Percentiles rank a stretch among this genome's conserved stretches.
Evolutionary conservation across 2,888 invertebrate genomes (phyloP).

Genomic region (Pterobdella sp.): DNA sequence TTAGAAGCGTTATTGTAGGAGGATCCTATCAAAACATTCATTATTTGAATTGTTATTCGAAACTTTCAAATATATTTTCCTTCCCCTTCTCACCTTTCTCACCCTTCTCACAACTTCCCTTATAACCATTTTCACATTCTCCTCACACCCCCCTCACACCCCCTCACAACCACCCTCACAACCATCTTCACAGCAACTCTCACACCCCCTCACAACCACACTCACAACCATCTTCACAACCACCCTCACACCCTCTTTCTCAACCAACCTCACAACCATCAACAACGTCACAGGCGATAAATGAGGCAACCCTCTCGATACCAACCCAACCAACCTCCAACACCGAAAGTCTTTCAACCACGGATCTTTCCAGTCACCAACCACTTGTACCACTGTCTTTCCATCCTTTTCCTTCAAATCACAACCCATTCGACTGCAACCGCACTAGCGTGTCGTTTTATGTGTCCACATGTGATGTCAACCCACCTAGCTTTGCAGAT

Average conservation of each 20-base stretch:
- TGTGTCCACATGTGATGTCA: neutral
- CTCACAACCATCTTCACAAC: neutral
- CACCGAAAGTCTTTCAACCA: neutral
- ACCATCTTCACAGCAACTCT: neutral
- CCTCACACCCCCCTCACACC: neutral
- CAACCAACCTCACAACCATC: neutral
- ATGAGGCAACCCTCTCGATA: neutral
- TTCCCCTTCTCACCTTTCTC: too few relatives aligned
- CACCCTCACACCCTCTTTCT: neutral
- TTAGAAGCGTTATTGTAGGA: too few relatives aligned
- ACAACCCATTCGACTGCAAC: neutral
- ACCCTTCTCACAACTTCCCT: neutral
- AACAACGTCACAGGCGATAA: neutral
- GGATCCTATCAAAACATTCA: too few relatives aligned
- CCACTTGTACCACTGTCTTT: neutral
- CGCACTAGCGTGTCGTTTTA: neutral
- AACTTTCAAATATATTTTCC: too few relatives aligned
- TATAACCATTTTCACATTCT: neutral
- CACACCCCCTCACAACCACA: neutral
- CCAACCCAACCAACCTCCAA: neutral
- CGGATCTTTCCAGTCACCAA: neutral
- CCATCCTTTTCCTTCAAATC: neutral
- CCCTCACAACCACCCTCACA: neutral
- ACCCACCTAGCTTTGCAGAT: too few relatives aligned
- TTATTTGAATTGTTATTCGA: too few relatives aligned